Percentiles rank a stretch among this genome's conserved stretches.
These are phyloP conservation scores for Drosophila birchii DNA, from an alignment of 2,888 invertebrate species.

Conservation along the genomic window DNA sequence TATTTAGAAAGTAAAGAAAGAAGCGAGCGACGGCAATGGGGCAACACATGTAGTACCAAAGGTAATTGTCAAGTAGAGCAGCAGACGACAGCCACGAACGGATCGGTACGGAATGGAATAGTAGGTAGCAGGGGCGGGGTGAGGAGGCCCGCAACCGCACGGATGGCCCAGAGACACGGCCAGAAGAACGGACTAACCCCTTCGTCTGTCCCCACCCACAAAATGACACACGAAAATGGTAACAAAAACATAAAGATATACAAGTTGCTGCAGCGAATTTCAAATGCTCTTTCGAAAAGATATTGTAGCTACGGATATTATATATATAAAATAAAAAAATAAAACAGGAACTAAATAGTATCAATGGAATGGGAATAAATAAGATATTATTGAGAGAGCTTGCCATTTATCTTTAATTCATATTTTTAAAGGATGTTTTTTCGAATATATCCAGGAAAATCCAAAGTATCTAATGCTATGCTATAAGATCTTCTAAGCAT, in stretches of 20 bases:
- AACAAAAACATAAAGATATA: constrained; percentile 58
- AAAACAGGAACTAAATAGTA: not conserved
- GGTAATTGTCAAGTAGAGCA: constrained; percentile 79
- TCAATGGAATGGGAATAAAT: not conserved
- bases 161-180: constrained; percentile 15
- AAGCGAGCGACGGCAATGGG: constrained; percentile 59
- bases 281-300: constrained; percentile 40
- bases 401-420: not conserved
- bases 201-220: constrained; percentile 55
- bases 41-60: constrained; percentile 75
- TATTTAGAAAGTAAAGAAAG: constrained; percentile 80
- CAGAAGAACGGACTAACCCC: constrained; percentile 11
- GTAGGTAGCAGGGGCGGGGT: not conserved
- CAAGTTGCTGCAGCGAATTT: constrained; percentile 9
- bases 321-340: too few species aligned
- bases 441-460: not conserved
- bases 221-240: constrained; percentile 79
- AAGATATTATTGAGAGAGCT: not conserved
- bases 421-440: not conserved
- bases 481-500: too few species aligned
- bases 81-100: constrained; percentile 64
- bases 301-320: not conserved
- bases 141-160: constrained; percentile 1
- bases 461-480: too few species aligned
- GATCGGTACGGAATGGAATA: constrained; percentile 35